phyloP scores from a whole-genome alignment of 2,888 invertebrate genomes.

The Fissipunctia ypsillon region DNA sequence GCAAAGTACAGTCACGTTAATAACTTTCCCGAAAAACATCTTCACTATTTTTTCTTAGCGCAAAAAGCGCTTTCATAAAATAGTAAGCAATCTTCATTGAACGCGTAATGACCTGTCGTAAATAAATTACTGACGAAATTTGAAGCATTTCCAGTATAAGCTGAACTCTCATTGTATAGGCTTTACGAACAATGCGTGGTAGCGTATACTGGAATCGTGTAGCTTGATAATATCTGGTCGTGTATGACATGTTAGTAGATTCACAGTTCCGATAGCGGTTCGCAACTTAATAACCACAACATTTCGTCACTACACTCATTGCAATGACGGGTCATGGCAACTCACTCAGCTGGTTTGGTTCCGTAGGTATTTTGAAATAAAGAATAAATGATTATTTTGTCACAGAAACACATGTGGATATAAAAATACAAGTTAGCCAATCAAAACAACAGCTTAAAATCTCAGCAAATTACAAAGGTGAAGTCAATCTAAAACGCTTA shows the following conservation, averaged over 20 bases:
- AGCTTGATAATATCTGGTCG: background rate
- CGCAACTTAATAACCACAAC: constrained; percentile 11
- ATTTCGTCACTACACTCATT: constrained; percentile 10
- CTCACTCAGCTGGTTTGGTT: background rate
- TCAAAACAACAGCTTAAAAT: background rate
- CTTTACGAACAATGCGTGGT: background rate
- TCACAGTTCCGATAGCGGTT: background rate
- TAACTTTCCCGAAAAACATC: constrained; percentile 10
- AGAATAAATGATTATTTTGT: background rate
- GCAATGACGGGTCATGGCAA: constrained; percentile 6
- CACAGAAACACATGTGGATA: background rate
- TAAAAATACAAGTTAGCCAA: background rate
- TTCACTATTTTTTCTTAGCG: background rate
- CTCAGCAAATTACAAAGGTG: background rate
- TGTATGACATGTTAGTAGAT: background rate
- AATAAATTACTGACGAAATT: constrained; percentile 17
- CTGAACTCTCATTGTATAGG: background rate
- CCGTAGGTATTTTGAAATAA: constrained; percentile 3
- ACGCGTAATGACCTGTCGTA: constrained; percentile 26
- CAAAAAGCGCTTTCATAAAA: constrained; percentile 24
- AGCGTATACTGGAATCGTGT: background rate
- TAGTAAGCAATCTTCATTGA: constrained; percentile 32
- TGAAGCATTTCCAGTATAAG: background rate
- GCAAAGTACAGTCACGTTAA: constrained; percentile 2
- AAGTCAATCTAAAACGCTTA: no score